Evolutionary conservation across 2,113 vertebrate genomes (phyloP).

Genomic region (Myiopsitta monachus): DNA sequence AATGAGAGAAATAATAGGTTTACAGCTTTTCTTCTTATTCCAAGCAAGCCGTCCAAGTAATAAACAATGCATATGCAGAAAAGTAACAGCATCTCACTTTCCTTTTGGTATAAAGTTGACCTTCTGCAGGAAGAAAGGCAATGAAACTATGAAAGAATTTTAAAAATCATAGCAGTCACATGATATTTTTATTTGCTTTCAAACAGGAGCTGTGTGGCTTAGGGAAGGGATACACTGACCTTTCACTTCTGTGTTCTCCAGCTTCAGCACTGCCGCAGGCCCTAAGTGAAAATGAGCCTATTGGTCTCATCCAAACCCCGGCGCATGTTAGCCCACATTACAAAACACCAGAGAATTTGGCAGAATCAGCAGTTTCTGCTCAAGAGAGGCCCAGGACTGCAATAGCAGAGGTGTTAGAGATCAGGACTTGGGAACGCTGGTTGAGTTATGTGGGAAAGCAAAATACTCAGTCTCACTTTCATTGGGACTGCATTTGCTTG

Average conservation of each 20-base stretch:
- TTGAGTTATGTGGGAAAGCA: slow-evolving; percentile 50
- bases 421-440: slow-evolving; percentile 16
- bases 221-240: slow-evolving; percentile 15
- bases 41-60: not conserved
- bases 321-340: slow-evolving; percentile 43
- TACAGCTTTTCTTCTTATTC: not conserved
- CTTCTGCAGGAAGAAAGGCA: not conserved
- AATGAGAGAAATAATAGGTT: not conserved
- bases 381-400: slow-evolving; percentile 60
- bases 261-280: not conserved
- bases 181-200: slow-evolving; percentile 28
- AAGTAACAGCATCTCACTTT: not conserved
- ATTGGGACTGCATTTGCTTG: slow-evolving; percentile 22
- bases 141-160: not conserved
- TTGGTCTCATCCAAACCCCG: slow-evolving; percentile 50
- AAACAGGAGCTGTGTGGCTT: slow-evolving; percentile 49
- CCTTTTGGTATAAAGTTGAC: not conserved
- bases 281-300: slow-evolving; percentile 52
- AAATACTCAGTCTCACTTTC: not conserved
- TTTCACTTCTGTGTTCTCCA: slow-evolving; percentile 8
- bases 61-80: not conserved
- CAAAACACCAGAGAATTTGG: slow-evolving; percentile 70
- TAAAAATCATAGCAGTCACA: not conserved
- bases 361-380: slow-evolving; percentile 67
- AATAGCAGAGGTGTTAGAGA: slow-evolving; percentile 70